Percentiles rank a stretch among this genome's conserved stretches.
Conservation (phyloP, 1,140 invertebrate species). For the Diorhabda sublineata region DNA sequence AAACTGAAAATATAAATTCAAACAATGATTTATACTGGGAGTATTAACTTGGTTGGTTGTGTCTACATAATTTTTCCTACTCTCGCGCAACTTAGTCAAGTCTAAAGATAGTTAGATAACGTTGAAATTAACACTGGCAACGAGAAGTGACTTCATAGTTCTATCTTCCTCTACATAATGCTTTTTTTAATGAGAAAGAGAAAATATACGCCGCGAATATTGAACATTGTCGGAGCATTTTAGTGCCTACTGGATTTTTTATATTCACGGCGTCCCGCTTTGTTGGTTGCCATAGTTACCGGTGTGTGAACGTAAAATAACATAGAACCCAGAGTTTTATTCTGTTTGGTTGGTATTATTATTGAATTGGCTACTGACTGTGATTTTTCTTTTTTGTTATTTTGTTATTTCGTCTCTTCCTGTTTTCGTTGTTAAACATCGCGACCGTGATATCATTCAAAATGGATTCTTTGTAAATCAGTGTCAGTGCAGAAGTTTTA, state of each 20-base stretch:
- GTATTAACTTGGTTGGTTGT: constrained; percentile 28
- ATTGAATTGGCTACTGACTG: background rate
- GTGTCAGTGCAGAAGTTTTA: too few species aligned
- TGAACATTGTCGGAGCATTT: constrained; percentile 34
- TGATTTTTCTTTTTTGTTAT: background rate
- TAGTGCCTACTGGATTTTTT: constrained; percentile 33
- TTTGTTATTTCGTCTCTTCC: too few species aligned
- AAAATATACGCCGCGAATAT: constrained; percentile 28
- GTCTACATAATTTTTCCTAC: constrained; percentile 47
- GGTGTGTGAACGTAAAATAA: constrained; percentile 37
- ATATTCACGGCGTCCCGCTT: constrained; percentile 41
- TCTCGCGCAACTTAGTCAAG: constrained; percentile 47
- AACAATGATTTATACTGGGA: constrained; percentile 36
- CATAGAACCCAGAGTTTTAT: background rate
- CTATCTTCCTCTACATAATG: constrained; percentile 23
- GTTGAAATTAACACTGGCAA: constrained; percentile 45
- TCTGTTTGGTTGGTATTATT: background rate
- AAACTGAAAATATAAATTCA: constrained; percentile 22
- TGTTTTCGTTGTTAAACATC: too few species aligned
- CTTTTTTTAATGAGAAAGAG: background rate
- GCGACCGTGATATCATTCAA: too few species aligned
- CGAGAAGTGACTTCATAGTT: constrained; percentile 26
- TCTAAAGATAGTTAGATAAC: constrained; percentile 47
- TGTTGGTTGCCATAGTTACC: constrained; percentile 41
- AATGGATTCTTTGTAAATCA: too few species aligned